These are phyloP conservation scores for Oncorhynchus nerka DNA, from an alignment of 2,113 vertebrate genomes.

Conservation along the genomic window DNA sequence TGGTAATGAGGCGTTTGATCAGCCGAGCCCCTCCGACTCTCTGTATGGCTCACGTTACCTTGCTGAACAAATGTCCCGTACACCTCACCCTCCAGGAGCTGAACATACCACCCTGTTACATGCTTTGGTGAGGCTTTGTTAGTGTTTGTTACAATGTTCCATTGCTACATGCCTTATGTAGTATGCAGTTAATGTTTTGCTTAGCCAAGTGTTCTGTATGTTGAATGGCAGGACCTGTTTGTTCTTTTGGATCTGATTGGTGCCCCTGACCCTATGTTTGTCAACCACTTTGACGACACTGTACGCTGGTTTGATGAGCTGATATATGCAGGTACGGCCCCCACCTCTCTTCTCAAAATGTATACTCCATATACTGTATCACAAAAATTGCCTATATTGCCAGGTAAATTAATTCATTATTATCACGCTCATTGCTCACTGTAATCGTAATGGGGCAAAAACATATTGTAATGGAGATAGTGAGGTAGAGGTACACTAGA, in stretches of 20 bases:
- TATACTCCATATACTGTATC: background rate
- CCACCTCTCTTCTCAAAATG: too few relatives aligned
- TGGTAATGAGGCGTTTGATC: constrained; percentile 70
- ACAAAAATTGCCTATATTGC: background rate
- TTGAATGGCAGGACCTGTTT: constrained; percentile 69
- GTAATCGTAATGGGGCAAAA: background rate
- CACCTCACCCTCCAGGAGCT: constrained; percentile 30
- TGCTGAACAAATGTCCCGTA: constrained; percentile 59
- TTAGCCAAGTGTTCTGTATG: background rate
- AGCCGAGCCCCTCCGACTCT: constrained; percentile 71
- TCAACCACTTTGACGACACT: constrained; percentile 72
- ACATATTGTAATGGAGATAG: background rate
- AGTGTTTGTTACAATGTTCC: background rate
- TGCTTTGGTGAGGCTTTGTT: constrained; percentile 61
- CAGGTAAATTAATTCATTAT: background rate
- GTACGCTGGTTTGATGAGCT: constrained; percentile 72
- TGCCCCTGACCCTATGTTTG: constrained; percentile 56
- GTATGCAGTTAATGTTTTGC: background rate
- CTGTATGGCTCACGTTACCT: constrained; percentile 77
- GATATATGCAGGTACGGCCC: constrained; percentile 54
- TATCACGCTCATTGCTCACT: background rate
- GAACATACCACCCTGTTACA: constrained; percentile 56
- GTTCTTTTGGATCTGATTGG: constrained; percentile 77
- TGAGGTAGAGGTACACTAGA: too few relatives aligned
- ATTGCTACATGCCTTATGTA: background rate